These are phyloP conservation scores for Trichonephila inaurata DNA, from an alignment of 1,140 invertebrate species.

Conservation along the genomic window DNA sequence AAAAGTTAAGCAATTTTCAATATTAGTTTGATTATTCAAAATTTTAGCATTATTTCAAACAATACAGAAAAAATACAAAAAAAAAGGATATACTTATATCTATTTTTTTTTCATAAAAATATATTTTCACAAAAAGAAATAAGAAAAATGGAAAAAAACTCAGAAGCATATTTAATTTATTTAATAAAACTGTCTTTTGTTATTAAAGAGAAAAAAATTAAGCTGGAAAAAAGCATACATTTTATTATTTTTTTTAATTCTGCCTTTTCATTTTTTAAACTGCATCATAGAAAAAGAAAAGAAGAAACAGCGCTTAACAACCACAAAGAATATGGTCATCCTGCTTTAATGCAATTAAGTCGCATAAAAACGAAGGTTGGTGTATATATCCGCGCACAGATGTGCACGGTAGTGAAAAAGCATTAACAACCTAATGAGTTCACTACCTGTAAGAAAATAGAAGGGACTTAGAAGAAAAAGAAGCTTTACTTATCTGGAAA, in stretches of 20 bases:
- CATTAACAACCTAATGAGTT: constrained; percentile 62
- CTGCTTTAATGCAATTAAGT: constrained; percentile 61
- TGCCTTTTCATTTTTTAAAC: constrained; percentile 61
- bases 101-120: no score
- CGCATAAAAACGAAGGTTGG: constrained; percentile 42
- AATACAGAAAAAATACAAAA: no score
- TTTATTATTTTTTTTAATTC: not conserved
- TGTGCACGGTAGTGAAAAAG: constrained; percentile 42
- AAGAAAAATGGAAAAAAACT: no score
- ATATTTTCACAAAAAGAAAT: no score
- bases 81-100: no score
- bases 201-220: not conserved
- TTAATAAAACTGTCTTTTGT: not conserved
- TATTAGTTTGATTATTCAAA: no score
- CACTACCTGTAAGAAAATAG: constrained; percentile 57
- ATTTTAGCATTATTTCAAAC: no score
- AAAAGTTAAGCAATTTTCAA: no score
- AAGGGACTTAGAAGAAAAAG: constrained; percentile 27
- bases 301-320: constrained; percentile 3
- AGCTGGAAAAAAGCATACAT: not conserved
- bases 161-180: not conserved
- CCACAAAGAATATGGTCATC: constrained; percentile 22
- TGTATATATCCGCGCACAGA: not conserved
- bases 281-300: not conserved
- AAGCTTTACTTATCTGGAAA: not conserved